Evolutionary conservation across 1,140 invertebrate genomes (phyloP).

Genomic region (Goniozus legneri): DNA sequence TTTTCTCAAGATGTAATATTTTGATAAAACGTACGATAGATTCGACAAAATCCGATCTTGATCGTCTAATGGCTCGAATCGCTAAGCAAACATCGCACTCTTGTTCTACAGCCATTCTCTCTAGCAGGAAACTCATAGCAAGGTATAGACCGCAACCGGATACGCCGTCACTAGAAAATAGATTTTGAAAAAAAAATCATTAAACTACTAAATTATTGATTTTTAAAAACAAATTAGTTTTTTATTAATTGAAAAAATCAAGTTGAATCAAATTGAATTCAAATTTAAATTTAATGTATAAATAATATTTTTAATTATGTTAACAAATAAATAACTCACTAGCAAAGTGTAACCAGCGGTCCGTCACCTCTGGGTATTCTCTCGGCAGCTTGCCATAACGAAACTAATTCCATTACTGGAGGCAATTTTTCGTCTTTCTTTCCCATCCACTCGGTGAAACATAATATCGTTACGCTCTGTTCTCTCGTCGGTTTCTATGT

Average conservation of each 20-base stretch:
- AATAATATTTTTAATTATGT: conserved; percentile 28
- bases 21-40: conserved; percentile 23
- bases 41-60: conserved; percentile 23
- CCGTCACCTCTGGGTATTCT: conserved; percentile 22
- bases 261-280: too few relatives aligned
- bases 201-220: too few relatives aligned
- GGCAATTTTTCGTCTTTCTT: conserved; percentile 21
- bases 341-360: conserved; percentile 25
- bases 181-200: neutral
- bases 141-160: conserved; percentile 30
- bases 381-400: conserved; percentile 27
- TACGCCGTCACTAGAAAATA: conserved; percentile 24
- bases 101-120: conserved; percentile 29
- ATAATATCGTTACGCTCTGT: conserved; percentile 23
- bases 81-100: conserved; percentile 32
- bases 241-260: too few relatives aligned
- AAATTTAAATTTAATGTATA: neutral
- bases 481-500: conserved; percentile 19
- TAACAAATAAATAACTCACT: conserved; percentile 37
- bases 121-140: conserved; percentile 25
- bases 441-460: conserved; percentile 24
- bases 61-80: conserved; percentile 23
- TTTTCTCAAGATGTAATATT: too few relatives aligned
- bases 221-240: too few relatives aligned
- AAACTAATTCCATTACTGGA: conserved; percentile 15